Base-by-base conservation (phyloP, 2,888 invertebrate genomes). In the Acleris emargana region DNA sequence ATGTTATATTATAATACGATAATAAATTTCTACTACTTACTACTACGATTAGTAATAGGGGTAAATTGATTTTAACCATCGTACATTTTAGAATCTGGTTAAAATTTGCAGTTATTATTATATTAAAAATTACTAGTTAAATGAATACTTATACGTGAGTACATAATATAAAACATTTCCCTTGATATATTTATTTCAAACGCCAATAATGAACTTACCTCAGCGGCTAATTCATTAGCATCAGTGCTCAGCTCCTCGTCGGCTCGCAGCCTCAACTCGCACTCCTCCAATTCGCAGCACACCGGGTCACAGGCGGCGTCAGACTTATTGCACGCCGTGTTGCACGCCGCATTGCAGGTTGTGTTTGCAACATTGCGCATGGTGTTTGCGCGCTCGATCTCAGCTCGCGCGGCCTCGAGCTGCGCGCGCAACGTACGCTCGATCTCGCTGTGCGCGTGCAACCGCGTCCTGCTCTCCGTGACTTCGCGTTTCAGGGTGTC, bases 241-340 rank as follows among this genome's bases (percentile, higher is more conserved):
- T 92, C 91, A 47, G 86, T 87, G 78, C 91, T 91, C 71, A 92
- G 74, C 75, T 91, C 91, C 74, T 88, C 88, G 68, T 88, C 91
- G 71, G 80, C 82, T 72, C 74, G 83, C 72, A 83, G 80, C 81
- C 78, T 87, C 74, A 78, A 72, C 73, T 80, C 84, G 74, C 75
- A 93, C 72, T 83, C 93, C 79, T 77, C 89, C 63, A 77, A 78
- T 63, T 88, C 89, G 68, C 88, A 86, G 75, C 80, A 83, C 59
- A 91, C 88, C 3, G 91, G 91, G 75, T 91, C 91, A 75, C 91
- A 91, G 18, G 91, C 90, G 17, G 90, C 90, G 73, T 90, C 91
- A 76, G 88, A 83, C 77, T 74, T 84, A 75, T 79, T 80, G 77
- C 81, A 81, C 64, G 81, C 77, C 69, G 76, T 79, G 71, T 83